These are phyloP conservation scores for Bombus confusus DNA, from an alignment of 1,140 invertebrate genomes.

Conservation along the genomic window DNA sequence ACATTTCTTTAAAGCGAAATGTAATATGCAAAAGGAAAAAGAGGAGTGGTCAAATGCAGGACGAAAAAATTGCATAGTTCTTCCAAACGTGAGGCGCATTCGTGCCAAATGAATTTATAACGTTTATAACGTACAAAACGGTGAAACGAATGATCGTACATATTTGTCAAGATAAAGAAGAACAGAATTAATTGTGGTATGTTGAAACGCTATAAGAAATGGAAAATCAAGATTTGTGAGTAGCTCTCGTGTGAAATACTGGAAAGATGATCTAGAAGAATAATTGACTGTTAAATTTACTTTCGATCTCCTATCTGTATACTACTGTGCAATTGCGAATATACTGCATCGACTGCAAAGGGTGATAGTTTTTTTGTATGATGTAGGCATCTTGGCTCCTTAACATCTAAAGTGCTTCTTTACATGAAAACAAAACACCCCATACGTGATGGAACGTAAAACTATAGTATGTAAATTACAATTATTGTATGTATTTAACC, in stretches of 20 bases:
- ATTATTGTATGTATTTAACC: conserved; percentile 60
- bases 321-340: conserved; percentile 69
- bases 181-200: conserved; percentile 31
- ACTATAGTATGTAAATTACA: conserved; percentile 53
- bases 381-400: conserved; percentile 58
- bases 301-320: conserved; percentile 61
- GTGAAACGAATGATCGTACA: conserved; percentile 37
- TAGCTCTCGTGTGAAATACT: conserved; percentile 53
- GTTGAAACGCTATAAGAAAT: conserved; percentile 42
- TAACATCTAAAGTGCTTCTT: conserved; percentile 60
- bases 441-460: conserved; percentile 50
- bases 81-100: conserved; percentile 58
- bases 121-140: conserved; percentile 45
- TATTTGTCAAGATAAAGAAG: conserved; percentile 22
- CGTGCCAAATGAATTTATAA: conserved; percentile 66
- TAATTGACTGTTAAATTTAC: conserved; percentile 63
- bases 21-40: background rate
- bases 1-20: conserved; percentile 15
- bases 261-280: conserved; percentile 54
- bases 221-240: conserved; percentile 29
- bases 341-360: conserved; percentile 62
- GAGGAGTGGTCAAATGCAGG: background rate
- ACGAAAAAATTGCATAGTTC: conserved; percentile 62
- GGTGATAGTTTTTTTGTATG: conserved; percentile 58
- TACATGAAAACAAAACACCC: conserved; percentile 48